A percentile compares a stretch with the other conserved stretches of the same genome.
These are phyloP conservation scores for Cyclura pinguis DNA, from an alignment of 2,797 vertebrate species.

Conservation along the genomic window DNA sequence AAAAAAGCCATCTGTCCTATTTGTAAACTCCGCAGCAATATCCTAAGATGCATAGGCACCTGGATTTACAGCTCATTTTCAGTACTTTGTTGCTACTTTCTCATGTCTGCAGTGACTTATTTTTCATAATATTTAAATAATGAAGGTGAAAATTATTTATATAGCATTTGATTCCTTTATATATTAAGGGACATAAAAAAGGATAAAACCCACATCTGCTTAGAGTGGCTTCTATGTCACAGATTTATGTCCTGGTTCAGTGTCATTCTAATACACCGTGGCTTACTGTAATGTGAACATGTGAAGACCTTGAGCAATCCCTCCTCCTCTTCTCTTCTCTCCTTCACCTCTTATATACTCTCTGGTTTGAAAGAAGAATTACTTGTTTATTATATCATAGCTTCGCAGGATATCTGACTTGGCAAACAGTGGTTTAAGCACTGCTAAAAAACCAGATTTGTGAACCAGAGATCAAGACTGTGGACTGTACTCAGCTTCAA, in stretches of 20 bases:
- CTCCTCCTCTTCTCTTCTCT: background rate
- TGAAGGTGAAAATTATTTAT: background rate
- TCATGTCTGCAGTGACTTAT: background rate
- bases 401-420: background rate
- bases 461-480: background rate
- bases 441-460: background rate
- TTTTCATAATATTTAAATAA: slow-evolving; percentile 1
- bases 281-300: background rate
- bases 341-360: too few species aligned
- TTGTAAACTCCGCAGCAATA: slow-evolving; percentile 71
- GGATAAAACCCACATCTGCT: background rate
- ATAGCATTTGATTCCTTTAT: background rate
- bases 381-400: background rate
- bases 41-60: slow-evolving; percentile 63
- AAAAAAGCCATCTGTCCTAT: slow-evolving; percentile 80
- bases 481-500: background rate
- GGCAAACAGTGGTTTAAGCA: background rate
- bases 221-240: background rate
- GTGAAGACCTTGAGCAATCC: background rate
- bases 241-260: background rate
- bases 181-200: background rate
- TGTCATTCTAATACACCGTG: background rate
- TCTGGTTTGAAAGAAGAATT: background rate
- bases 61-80: slow-evolving; percentile 56
- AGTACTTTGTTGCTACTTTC: slow-evolving; percentile 21